Percentiles rank a stretch among this genome's conserved stretches.
Evolutionary conservation across 2,888 invertebrate species (phyloP).

Genomic region (Hipparchia sbordonii): DNA sequence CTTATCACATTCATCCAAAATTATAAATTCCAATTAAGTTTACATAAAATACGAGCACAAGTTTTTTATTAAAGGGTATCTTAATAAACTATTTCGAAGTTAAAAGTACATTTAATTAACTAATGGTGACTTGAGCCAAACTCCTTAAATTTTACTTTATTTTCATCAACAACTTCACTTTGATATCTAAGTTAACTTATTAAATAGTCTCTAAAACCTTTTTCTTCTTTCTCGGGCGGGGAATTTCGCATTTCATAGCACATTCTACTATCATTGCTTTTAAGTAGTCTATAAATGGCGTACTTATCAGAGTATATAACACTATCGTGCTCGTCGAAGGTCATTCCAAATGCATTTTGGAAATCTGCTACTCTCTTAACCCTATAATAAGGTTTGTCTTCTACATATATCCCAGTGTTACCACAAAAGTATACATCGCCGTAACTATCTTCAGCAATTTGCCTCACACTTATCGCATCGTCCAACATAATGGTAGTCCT

Average conservation of each 20-base stretch:
- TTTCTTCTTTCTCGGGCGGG: constrained; percentile 6
- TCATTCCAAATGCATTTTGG: constrained; percentile 60
- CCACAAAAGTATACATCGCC: constrained; percentile 67
- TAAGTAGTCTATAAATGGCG: constrained; percentile 57
- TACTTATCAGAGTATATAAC: constrained; percentile 62
- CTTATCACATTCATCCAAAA: too few relatives aligned
- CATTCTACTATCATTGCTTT: constrained; percentile 47
- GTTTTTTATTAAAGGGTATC: too few relatives aligned
- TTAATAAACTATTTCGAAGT: too few relatives aligned
- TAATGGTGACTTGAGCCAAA: too few relatives aligned
- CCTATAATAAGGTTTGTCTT: constrained; percentile 60
- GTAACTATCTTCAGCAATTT: constrained; percentile 65
- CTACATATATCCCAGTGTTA: constrained; percentile 62
- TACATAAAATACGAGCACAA: too few relatives aligned
- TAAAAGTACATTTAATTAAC: too few relatives aligned
- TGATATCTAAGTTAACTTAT: constrained; percentile 17
- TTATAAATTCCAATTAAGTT: too few relatives aligned
- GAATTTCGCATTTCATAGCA: constrained; percentile 32
- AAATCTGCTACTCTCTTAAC: constrained; percentile 56
- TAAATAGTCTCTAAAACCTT: constrained; percentile 13
- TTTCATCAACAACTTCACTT: background rate
- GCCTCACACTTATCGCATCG: constrained; percentile 59
- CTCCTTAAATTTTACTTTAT: background rate
- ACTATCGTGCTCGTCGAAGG: constrained; percentile 66
- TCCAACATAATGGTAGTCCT: constrained; percentile 50